Base-by-base conservation (phyloP, 2,797 vertebrate genomes). In the Helostoma temminkii region DNA sequence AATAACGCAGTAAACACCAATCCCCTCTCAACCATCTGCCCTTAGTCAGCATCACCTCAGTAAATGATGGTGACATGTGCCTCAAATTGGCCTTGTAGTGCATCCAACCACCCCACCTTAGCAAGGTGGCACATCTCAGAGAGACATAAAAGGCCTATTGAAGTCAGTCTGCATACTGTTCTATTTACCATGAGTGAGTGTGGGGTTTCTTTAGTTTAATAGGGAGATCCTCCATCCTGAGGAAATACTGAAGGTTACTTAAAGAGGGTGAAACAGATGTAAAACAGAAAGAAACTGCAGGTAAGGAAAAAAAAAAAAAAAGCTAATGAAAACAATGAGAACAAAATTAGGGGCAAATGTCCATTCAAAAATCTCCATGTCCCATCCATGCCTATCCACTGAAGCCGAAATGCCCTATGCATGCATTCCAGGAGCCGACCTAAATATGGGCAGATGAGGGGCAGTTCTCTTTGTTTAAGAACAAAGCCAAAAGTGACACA, bases 401-500 rank as follows among this genome's bases (percentile, higher is more conserved):
- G 72, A 81, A 86, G 82, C 71, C 47, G 83, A 88, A 86, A 68
- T 82, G 85, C 89, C 81, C 85, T 53, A 69, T 19, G 81, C 78
- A 66, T 87, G 80, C 93, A 94, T 94, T 94, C 93, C 93, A 92
- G 91, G 89, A 89, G 87, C 84, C 83, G 84, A 86, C 82, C 92
- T 93, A 94, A 93, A 94, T 94, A 94, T 59, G 91, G 90, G 88
- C 86, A 92, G 92, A 93, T 93, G 91, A 93, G 91, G 91, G 92
- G 88, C 90, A 91, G 91, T 88, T 90, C 91, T 91, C 92, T 94
- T 94, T 94, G 93, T 94, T 91, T 90, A 91, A 93, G 93, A 94
- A 94, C 93, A 94, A 94, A 94, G 93, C 85, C 89, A 90, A 81
- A 91, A 93, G 92, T 93, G 90, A 93, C 92, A 93, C 92, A 93